Evolutionary conservation across 2,797 vertebrate species (phyloP), one percentile per base, ranked within the genome.

Genomic region (Pogoniulus pusillus): DNA sequence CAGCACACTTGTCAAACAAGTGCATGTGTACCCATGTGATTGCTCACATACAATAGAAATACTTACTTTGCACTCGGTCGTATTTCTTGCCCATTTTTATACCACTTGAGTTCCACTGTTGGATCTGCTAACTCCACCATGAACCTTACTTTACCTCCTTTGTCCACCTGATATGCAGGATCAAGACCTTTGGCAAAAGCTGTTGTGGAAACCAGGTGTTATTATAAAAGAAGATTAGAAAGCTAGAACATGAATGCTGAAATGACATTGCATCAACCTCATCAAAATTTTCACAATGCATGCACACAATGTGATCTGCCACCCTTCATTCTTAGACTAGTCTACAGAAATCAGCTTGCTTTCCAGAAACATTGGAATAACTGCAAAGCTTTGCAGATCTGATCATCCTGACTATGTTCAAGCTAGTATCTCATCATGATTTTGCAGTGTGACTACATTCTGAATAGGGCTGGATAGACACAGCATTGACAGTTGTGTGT

Each of bases 1-100:
- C 37, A 82, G 72, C 41, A 39, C 5, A 17, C 13, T 64, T 53
- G 27, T 53, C 13, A 78, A 60, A 18, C 32, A 63, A 64, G 6
- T 26, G 37, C 9, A 7, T 3, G 9, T 30, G 12, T 30, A 26
- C 7, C 30, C 22, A 9, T 72, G 73, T 64, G 39, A 47, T 60
- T 78, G 15, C 11, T 79, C 49, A 55, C 18, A 7, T 20, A 34
- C 3, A 22, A 9, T 73, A 57, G 66, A 57, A 12, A 63, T 77
- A 98, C 99, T 96, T 99, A 99, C 99, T 99, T 99, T 86, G 99
- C 98, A 92, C 97, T 97, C 18, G 99, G 98, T 63, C 99, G 98
- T 94, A 99, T 99, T 97, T 99, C 99, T 93, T 99, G 99, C 47
- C 99, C 99, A 64, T 99, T 99, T 98, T 99, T 99, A 96, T 98